These are phyloP conservation scores for Tiliacea aurago DNA, from an alignment of 2,888 invertebrate genomes.

Conservation along the genomic window DNA sequence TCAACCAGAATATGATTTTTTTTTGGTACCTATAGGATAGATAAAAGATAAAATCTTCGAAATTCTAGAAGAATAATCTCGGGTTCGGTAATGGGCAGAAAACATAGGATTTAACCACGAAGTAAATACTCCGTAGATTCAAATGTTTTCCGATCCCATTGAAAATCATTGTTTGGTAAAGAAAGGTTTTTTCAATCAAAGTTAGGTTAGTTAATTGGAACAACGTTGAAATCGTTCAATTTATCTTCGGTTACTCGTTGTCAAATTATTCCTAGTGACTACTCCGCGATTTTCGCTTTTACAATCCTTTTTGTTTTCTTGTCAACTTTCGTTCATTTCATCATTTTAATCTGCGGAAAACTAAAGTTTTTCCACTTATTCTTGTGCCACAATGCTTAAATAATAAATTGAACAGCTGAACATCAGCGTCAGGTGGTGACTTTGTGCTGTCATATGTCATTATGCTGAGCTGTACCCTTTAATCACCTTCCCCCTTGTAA, in stretches of 20 bases:
- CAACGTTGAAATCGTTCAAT: conserved; percentile 35
- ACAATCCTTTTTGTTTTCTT: background rate
- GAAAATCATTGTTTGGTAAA: conserved; percentile 11
- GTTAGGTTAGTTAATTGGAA: conserved; percentile 55
- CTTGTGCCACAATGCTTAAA: background rate
- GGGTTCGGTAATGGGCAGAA: background rate
- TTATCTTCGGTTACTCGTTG: conserved; percentile 37
- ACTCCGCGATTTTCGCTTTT: conserved; percentile 5
- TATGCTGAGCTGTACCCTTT: background rate
- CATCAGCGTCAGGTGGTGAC: background rate
- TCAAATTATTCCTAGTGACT: conserved; percentile 31
- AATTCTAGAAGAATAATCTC: too few relatives aligned
- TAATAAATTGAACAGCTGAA: background rate
- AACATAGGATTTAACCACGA: background rate
- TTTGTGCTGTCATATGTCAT: background rate
- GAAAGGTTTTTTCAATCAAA: conserved; percentile 35
- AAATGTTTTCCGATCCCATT: background rate
- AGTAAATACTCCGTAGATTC: background rate
- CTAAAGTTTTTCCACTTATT: too few relatives aligned
- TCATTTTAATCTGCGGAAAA: background rate
- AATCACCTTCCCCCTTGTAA: too few relatives aligned
- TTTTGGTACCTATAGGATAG: too few relatives aligned
- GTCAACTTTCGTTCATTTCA: background rate
- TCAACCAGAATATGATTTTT: background rate
- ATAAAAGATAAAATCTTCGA: too few relatives aligned